Evolutionary conservation across 2,113 vertebrate genomes (phyloP), one percentile per base, ranked within the genome.

Genomic region (Anarrhichthys ocellatus): DNA sequence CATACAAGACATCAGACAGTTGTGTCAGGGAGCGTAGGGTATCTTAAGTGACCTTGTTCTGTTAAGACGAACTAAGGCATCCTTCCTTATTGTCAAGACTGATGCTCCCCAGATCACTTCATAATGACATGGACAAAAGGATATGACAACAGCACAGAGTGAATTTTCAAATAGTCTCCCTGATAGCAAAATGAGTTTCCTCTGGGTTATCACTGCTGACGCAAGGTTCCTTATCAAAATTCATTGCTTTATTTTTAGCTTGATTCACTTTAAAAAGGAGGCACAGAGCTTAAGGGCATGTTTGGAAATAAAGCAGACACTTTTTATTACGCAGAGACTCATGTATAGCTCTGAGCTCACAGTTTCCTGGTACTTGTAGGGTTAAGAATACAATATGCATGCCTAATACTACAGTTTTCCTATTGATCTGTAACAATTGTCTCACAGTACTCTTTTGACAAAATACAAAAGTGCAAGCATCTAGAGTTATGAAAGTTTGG

Each of bases 171-270:
- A 90, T 89, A 24, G 78, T 92, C 83, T 87, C 62, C 83, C 88
- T 91, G 91, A 93, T 92, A 92, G 85, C 77, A 70, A 91, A 94
- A 92, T 93, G 38, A 91, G 89, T 93, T 92, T 89, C 88, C 82
- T 79, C 87, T 89, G 89, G 90, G 88, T 92, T 92, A 92, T 93
- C 92, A 83, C 87, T 34, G 80, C 91, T 91, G 80, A 92, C 71
- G 76, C 84, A 78, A 50, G 76, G 86, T 89, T 92, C 86, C 87
- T 86, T 90, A 93, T 93, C 91, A 90, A 88, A 92, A 92, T 90
- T 89, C 84, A 90, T 90, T 88, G 84, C 80, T 78, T 87, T 92
- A 84, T 90, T 92, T 90, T 93, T 89, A 89, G 82, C 77, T 82
- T 81, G 84, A 90, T 92, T 91, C 75, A 75, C 81, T 89, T 87